phyloP scores from a whole-genome alignment of 2,113 vertebrate genomes.

The Chloebia gouldiae region DNA sequence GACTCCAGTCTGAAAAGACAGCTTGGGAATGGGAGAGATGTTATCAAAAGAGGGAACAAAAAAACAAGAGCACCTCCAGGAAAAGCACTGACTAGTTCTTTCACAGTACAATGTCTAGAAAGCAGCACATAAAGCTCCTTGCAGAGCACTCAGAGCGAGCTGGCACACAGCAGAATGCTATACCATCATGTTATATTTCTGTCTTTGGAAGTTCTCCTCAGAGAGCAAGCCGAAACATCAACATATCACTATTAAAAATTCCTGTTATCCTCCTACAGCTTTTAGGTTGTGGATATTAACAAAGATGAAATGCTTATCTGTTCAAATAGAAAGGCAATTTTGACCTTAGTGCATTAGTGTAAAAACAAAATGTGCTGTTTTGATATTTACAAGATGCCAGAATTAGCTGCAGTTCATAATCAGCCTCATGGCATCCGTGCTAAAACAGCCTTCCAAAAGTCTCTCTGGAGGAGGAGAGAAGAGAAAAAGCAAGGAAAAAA shows the following conservation, averaged over 20 bases:
- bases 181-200: not conserved
- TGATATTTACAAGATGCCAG: conserved; percentile 29
- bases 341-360: not conserved
- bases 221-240: not conserved
- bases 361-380: conserved; percentile 20
- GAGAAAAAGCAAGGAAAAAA: not conserved
- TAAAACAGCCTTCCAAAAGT: not conserved
- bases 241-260: not conserved
- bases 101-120: not conserved
- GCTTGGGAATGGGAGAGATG: not conserved
- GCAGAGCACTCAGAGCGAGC: not conserved
- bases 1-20: not conserved
- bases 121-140: not conserved
- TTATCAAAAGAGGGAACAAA: not conserved
- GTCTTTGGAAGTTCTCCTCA: not conserved
- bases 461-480: not conserved
- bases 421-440: not conserved
- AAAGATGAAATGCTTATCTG: not conserved
- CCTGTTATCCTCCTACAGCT: not conserved
- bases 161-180: not conserved
- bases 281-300: not conserved
- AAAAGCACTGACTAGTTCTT: not conserved
- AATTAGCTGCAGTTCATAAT: not conserved
- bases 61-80: not conserved
- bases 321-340: not conserved